Percentiles rank a stretch among this genome's conserved stretches.
Evolutionary conservation across 2,888 invertebrate species (phyloP).

Genomic region (Tolmerus cingulatus): DNA sequence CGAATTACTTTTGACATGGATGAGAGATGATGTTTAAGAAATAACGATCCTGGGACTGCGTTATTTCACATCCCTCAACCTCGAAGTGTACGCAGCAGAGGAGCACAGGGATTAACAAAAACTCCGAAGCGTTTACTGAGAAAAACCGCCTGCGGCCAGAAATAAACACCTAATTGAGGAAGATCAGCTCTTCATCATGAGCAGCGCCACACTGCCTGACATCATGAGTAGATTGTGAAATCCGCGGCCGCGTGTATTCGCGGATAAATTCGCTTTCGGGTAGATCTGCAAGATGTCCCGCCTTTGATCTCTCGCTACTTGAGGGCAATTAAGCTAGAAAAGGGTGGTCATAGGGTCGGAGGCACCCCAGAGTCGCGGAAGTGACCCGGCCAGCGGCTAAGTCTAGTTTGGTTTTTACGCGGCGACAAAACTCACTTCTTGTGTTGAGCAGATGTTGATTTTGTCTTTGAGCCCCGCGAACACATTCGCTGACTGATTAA

Average conservation of each 20-base stretch:
- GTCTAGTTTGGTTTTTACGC: neutral
- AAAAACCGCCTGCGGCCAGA: neutral
- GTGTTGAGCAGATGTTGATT: conserved; percentile 41
- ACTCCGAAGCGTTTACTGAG: neutral
- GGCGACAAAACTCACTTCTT: neutral
- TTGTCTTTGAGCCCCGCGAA: neutral
- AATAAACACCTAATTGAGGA: conserved; percentile 43
- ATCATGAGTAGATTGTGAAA: conserved; percentile 25
- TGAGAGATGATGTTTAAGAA: conserved; percentile 18
- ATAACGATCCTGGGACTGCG: neutral
- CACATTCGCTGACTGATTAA: conserved; percentile 33
- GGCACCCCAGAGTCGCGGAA: neutral
- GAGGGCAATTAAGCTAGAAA: conserved; percentile 39
- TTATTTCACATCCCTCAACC: neutral
- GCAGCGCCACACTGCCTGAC: conserved; percentile 33
- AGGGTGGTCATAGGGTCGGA: neutral
- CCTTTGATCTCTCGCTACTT: conserved; percentile 40
- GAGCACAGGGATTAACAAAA: conserved; percentile 21
- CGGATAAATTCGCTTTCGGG: conserved; percentile 1
- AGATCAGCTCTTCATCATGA: conserved; percentile 42
- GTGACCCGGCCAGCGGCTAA: conserved; percentile 5
- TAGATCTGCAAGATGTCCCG: conserved; percentile 25
- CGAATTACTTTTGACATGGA: conserved; percentile 31
- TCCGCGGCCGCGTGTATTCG: neutral
- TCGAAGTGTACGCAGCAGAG: conserved; percentile 10